These are phyloP conservation scores for Macrosoma leucophasiata DNA, from an alignment of 2,888 invertebrate species.

Conservation along the genomic window DNA sequence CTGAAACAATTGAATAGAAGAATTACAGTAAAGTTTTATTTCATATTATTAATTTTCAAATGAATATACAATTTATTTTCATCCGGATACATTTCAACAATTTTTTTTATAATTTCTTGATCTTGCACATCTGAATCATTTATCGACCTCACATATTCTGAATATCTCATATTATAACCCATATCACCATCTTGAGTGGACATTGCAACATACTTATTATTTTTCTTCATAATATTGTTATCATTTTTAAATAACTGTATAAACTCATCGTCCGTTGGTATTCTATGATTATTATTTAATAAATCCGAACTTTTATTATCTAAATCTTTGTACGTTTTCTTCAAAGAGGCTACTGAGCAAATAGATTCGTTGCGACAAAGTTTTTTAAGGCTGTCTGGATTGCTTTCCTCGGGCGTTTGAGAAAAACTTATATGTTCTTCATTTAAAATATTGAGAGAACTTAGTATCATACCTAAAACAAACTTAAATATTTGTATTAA, in stretches of 20 bases:
- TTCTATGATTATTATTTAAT: slow-evolving; percentile 26
- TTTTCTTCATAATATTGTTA: slow-evolving; percentile 8
- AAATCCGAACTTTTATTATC: slow-evolving; percentile 47
- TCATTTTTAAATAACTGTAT: slow-evolving; percentile 36
- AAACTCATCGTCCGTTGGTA: slow-evolving; percentile 38
- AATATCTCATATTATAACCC: slow-evolving; percentile 47
- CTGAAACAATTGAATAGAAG: too few species aligned
- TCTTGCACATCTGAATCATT: slow-evolving; percentile 29
- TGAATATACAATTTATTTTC: slow-evolving; percentile 37
- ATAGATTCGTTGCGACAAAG: slow-evolving; percentile 34
- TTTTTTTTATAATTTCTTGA: slow-evolving; percentile 28
- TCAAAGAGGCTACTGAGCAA: slow-evolving; percentile 41
- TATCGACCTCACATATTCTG: slow-evolving; percentile 38
- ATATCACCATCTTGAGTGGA: slow-evolving; percentile 47
- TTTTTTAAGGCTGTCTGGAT: slow-evolving; percentile 20
- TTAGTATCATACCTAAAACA: slow-evolving; percentile 38
- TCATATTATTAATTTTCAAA: slow-evolving; percentile 3
- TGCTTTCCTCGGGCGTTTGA: slow-evolving; percentile 18
- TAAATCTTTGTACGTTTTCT: slow-evolving; percentile 50
- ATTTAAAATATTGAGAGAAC: slow-evolving; percentile 46
- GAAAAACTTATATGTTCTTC: slow-evolving; percentile 33
- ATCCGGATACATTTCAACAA: slow-evolving; percentile 43
- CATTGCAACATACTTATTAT: slow-evolving; percentile 36
- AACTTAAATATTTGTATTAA: slow-evolving; percentile 12
- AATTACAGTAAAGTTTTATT: too few species aligned